Conservation (phyloP, 2,797 vertebrate species). For the Epinephelus malabaricus region DNA sequence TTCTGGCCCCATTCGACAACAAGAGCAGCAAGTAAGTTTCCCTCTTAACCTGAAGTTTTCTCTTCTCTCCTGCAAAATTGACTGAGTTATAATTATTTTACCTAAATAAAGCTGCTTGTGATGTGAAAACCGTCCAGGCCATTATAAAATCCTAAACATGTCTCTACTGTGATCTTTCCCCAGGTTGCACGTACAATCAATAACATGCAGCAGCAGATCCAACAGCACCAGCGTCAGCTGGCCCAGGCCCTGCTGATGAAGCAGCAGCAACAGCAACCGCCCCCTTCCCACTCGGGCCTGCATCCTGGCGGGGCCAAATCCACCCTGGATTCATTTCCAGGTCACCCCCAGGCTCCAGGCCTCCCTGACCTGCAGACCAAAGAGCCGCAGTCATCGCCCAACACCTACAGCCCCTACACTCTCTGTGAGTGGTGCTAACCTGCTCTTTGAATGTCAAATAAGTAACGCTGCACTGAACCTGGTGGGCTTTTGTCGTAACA, state of each 20-base stretch:
- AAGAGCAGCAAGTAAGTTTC: conserved; percentile 98
- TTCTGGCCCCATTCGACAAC: conserved; percentile 98
- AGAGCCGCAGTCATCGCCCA: conserved; percentile 97
- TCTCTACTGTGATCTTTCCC: conserved; percentile 56
- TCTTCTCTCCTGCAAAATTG: neutral
- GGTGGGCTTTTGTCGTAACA: conserved; percentile 14
- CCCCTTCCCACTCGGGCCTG: conserved; percentile 86
- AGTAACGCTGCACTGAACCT: neutral
- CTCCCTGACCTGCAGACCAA: conserved; percentile 99
- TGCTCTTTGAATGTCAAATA: neutral
- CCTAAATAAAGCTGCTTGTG: neutral
- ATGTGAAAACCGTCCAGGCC: neutral
- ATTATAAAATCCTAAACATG: conserved; percentile 3
- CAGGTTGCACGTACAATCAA: conserved; percentile 99
- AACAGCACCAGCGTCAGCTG: conserved; percentile 99
- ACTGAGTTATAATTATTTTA: neutral
- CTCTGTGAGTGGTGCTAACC: conserved; percentile 88
- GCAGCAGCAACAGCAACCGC: conserved; percentile 95
- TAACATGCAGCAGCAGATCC: conserved; percentile 99
- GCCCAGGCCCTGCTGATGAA: conserved; percentile 98
- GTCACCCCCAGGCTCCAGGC: conserved; percentile 92
- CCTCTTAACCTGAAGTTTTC: neutral
- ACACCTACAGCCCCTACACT: conserved; percentile 93
- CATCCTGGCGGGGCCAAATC: conserved; percentile 93
- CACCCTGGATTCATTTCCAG: conserved; percentile 94